Percentiles rank a stretch among this genome's conserved stretches.
These are phyloP conservation scores for Bagarius yarrelli DNA, from an alignment of 2,113 vertebrate species.

Conservation along the genomic window DNA sequence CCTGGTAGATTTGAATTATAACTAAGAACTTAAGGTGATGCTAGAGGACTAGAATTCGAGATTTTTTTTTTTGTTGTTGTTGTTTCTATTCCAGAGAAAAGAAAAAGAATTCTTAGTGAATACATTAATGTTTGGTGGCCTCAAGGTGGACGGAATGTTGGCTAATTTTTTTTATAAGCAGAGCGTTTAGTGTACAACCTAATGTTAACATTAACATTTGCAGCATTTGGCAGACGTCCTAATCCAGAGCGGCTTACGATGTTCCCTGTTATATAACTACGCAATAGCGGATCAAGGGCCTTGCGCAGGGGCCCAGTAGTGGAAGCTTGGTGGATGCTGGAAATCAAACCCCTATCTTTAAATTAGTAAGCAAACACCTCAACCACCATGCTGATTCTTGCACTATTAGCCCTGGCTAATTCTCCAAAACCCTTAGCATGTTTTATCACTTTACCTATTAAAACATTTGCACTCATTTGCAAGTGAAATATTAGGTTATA, in stretches of 20 bases:
- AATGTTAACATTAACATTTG: background rate
- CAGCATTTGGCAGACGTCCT: too few relatives aligned
- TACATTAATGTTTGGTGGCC: background rate
- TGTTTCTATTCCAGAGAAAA: background rate
- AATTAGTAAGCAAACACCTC: too few relatives aligned
- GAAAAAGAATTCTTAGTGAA: background rate
- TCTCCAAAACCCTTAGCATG: constrained; percentile 25
- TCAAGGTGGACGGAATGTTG: background rate
- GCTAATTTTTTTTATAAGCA: background rate
- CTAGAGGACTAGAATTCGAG: background rate
- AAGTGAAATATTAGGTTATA: too few relatives aligned
- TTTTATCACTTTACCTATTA: background rate
- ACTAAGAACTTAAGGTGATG: background rate
- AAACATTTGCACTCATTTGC: background rate
- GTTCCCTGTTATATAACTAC: too few relatives aligned
- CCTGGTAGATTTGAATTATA: background rate
- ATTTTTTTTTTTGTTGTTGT: too few relatives aligned
- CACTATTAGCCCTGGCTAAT: constrained; percentile 13
- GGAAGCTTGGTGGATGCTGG: too few relatives aligned
- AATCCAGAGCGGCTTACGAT: too few relatives aligned
- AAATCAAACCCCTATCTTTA: too few relatives aligned
- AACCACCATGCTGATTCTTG: too few relatives aligned
- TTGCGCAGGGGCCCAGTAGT: too few relatives aligned
- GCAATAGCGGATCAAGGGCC: too few relatives aligned
- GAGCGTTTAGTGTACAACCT: background rate